Evolutionary conservation across 2,113 vertebrate genomes (phyloP).

Genomic region (Montifringilla adamsi): DNA sequence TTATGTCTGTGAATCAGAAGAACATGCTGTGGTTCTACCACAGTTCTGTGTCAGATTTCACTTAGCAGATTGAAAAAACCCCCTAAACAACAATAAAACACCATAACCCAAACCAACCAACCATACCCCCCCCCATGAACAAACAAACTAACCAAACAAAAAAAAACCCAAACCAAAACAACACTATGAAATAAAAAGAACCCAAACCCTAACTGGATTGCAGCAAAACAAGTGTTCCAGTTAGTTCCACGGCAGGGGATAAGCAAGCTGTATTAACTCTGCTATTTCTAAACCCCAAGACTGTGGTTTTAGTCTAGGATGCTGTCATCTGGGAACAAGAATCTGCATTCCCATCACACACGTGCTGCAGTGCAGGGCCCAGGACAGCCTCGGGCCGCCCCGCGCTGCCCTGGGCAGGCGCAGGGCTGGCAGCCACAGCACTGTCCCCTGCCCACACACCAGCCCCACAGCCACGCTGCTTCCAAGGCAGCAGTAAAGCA

Average conservation of each 20-base stretch:
- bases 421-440: background rate
- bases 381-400: background rate
- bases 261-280: background rate
- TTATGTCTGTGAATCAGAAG: background rate
- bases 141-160: background rate
- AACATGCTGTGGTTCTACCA: background rate
- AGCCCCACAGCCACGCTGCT: background rate
- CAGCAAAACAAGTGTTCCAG: background rate
- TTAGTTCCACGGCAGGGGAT: background rate
- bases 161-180: background rate
- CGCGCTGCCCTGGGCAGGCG: background rate
- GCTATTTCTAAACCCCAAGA: background rate
- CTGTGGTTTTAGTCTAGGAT: background rate
- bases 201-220: background rate
- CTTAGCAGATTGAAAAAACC: background rate
- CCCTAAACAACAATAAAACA: background rate
- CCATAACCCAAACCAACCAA: background rate
- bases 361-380: fast-evolving
- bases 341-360: background rate
- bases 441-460: background rate
- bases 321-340: background rate
- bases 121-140: background rate
- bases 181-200: background rate
- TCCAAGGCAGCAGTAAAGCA: fast-evolving
- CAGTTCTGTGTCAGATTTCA: background rate